phyloP scores from a whole-genome alignment of 1,140 invertebrate genomes.

The Halyomorpha halys region DNA sequence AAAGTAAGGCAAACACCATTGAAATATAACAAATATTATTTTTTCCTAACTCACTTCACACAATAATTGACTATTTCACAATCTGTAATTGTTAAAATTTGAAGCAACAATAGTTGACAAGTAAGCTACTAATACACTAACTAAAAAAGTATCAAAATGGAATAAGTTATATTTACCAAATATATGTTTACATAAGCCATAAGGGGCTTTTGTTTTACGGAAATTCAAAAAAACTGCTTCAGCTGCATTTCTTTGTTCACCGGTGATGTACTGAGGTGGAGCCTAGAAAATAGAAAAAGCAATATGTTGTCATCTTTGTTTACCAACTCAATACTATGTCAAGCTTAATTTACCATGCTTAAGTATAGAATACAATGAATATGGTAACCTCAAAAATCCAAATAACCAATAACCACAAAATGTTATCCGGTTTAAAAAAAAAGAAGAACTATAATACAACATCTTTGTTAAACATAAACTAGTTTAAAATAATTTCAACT shows the following conservation, averaged over 20 bases:
- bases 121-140: neutral
- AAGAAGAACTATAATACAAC: neutral
- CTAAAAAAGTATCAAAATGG: too few species aligned
- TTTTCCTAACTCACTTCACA: neutral
- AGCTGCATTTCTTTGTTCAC: constrained; percentile 65
- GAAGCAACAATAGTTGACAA: neutral
- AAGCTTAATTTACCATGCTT: too few species aligned
- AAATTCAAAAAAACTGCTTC: constrained; percentile 71
- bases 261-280: constrained; percentile 64
- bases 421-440: neutral
- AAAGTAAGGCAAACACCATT: too few species aligned
- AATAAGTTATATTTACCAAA: constrained; percentile 41
- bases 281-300: constrained; percentile 47
- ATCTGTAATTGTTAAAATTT: neutral
- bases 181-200: constrained; percentile 67
- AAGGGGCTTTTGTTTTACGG: constrained; percentile 69
- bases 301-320: neutral
- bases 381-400: too few species aligned
- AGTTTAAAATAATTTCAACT: too few species aligned
- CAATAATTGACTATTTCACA: neutral
- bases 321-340: neutral
- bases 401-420: too few species aligned
- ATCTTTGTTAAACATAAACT: too few species aligned
- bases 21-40: too few species aligned
- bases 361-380: too few species aligned